phyloP scores from a whole-genome alignment of 35 echinoderm and acorn worm genomes.

The Patiria miniata region DNA sequence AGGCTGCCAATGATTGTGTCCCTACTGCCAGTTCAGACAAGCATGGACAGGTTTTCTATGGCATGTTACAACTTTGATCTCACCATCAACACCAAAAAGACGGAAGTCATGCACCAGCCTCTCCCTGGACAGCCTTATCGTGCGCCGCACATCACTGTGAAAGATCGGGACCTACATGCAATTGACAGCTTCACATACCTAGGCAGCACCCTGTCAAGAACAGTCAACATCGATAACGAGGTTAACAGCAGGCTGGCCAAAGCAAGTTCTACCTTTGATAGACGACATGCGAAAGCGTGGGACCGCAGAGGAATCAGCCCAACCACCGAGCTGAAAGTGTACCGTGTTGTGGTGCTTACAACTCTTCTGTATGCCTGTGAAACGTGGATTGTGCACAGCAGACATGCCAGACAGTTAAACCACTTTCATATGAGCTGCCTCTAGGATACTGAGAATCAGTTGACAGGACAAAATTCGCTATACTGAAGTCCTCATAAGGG shows the following conservation, averaged over 20 bases:
- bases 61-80: slow-evolving; percentile 31
- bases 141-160: slow-evolving; percentile 33
- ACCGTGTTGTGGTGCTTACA: slow-evolving; percentile 57
- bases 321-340: slow-evolving; percentile 41
- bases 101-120: slow-evolving; percentile 47
- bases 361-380: slow-evolving; percentile 42
- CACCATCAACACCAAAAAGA: slow-evolving; percentile 33
- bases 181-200: slow-evolving; percentile 54
- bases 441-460: too few relatives aligned
- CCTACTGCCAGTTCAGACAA: not conserved
- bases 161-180: not conserved
- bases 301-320: slow-evolving; percentile 25
- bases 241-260: slow-evolving; percentile 41
- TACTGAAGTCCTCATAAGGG: too few relatives aligned
- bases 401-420: slow-evolving; percentile 28
- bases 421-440: slow-evolving; percentile 48
- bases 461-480: too few relatives aligned
- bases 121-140: not conserved
- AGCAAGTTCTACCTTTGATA: slow-evolving; percentile 37
- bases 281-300: slow-evolving; percentile 42
- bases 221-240: slow-evolving; percentile 40
- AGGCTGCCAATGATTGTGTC: slow-evolving; percentile 43
- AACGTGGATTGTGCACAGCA: slow-evolving; percentile 28
- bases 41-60: not conserved
- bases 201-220: slow-evolving; percentile 30